Conservation (phyloP, 2,888 invertebrate species). For the Sinopyrophorus schimmeli region DNA sequence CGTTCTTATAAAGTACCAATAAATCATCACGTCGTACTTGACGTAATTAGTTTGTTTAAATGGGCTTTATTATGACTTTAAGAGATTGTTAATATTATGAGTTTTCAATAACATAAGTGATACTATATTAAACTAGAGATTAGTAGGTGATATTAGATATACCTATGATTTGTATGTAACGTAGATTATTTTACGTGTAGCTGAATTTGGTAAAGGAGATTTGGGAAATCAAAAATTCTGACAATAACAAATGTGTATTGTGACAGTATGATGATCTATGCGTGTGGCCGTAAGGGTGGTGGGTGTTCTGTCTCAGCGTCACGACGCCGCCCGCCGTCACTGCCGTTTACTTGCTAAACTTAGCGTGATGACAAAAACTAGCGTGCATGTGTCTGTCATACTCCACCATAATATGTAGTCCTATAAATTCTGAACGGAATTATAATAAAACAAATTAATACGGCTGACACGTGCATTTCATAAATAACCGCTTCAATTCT, state of each 20-base stretch:
- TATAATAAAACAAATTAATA: constrained; percentile 37
- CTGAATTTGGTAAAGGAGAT: constrained; percentile 22
- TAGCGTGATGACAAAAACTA: constrained; percentile 40
- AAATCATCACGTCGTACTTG: constrained; percentile 38
- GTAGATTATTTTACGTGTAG: too few species aligned
- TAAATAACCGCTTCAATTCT: constrained; percentile 28
- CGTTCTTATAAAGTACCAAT: constrained; percentile 36
- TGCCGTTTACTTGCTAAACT: constrained; percentile 38
- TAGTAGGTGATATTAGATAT: too few species aligned
- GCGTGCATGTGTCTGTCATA: constrained; percentile 36
- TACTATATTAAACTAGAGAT: too few species aligned
- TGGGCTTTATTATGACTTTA: constrained; percentile 38
- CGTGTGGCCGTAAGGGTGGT: constrained; percentile 44
- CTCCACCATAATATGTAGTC: constrained; percentile 19
- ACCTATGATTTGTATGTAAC: too few species aligned
- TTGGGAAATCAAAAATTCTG: constrained; percentile 23
- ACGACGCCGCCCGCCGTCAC: constrained; percentile 36
- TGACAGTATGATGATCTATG: constrained; percentile 43
- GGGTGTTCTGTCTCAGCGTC: constrained; percentile 31
- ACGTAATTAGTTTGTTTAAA: constrained; percentile 39
- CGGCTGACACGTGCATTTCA: constrained; percentile 19
- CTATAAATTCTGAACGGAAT: constrained; percentile 29
- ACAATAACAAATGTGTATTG: constrained; percentile 28
- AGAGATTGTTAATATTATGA: too few species aligned
- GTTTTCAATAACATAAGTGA: too few species aligned